These are phyloP conservation scores for Hassar affinis DNA, from an alignment of 2,113 vertebrate genomes.

Conservation along the genomic window DNA sequence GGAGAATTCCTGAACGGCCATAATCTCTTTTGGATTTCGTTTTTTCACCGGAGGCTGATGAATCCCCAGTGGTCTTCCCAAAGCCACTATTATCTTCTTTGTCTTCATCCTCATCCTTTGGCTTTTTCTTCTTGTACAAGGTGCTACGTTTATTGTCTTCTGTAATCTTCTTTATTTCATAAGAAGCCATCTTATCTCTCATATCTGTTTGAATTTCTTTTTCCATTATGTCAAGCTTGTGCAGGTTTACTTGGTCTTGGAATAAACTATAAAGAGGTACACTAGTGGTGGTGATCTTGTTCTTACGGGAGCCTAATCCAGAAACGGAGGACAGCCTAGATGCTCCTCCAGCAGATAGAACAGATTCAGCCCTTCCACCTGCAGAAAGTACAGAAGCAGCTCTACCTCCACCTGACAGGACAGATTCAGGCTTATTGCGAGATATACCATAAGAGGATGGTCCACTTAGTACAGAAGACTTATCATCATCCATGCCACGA, in stretches of 20 bases:
- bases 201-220: slow-evolving; percentile 84
- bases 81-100: slow-evolving; percentile 49
- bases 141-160: slow-evolving; percentile 90
- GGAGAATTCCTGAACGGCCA: slow-evolving; percentile 65
- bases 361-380: slow-evolving; percentile 36
- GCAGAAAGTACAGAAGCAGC: slow-evolving; percentile 67
- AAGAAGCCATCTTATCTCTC: slow-evolving; percentile 84
- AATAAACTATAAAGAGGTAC: slow-evolving; percentile 90
- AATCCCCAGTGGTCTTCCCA: slow-evolving; percentile 55
- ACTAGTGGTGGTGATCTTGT: slow-evolving; percentile 80
- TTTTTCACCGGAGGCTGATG: slow-evolving; percentile 30
- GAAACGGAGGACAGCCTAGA: slow-evolving; percentile 57
- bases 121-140: slow-evolving; percentile 91
- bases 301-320: slow-evolving; percentile 57
- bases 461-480: slow-evolving; percentile 74
- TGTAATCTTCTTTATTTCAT: slow-evolving; percentile 86
- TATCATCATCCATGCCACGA: slow-evolving; percentile 75
- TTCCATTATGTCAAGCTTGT: slow-evolving; percentile 83
- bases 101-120: slow-evolving; percentile 73
- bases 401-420: slow-evolving; percentile 67
- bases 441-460: slow-evolving; percentile 65
- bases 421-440: slow-evolving; percentile 47
- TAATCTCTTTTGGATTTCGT: slow-evolving; percentile 60
- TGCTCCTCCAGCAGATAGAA: slow-evolving; percentile 68
- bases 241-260: slow-evolving; percentile 85